Evolutionary conservation across 2,888 invertebrate genomes (phyloP).

Genomic region (Exocentrus adspersus): DNA sequence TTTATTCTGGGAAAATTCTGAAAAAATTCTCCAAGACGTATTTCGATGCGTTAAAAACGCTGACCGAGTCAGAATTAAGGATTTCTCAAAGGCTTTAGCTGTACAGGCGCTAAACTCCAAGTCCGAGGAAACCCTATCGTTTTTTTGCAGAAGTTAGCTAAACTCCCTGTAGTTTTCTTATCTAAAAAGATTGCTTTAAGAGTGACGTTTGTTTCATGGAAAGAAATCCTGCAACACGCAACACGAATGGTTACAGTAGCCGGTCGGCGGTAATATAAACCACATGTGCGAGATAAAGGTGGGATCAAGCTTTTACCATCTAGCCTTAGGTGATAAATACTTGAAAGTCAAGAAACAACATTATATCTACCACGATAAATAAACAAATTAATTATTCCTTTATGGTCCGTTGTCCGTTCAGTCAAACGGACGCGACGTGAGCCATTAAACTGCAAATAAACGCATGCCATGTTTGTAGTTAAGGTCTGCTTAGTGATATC

Average conservation of each 20-base stretch:
- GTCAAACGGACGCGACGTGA: neutral
- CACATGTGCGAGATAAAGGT: neutral
- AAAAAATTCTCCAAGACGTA: too few relatives aligned
- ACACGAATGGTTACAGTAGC: too few relatives aligned
- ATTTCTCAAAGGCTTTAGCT: too few relatives aligned
- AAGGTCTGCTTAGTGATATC: neutral
- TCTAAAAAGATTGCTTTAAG: too few relatives aligned
- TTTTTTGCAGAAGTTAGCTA: too few relatives aligned
- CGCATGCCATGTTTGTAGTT: neutral
- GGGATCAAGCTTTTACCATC: neutral
- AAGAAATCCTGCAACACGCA: neutral
- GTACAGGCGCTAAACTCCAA: too few relatives aligned
- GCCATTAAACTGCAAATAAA: neutral
- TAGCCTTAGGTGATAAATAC: neutral
- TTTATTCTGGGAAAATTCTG: too few relatives aligned
- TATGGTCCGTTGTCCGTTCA: neutral
- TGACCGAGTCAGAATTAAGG: too few relatives aligned
- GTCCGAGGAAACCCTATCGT: too few relatives aligned
- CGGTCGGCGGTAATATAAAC: neutral
- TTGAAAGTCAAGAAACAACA: neutral
- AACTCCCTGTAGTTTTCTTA: too few relatives aligned
- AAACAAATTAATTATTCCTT: neutral
- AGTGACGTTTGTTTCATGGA: neutral
- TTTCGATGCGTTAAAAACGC: too few relatives aligned
- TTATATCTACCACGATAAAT: constrained; percentile 18